These are phyloP conservation scores for Drosophila albomicans DNA, from an alignment of 1,140 invertebrate genomes.

Conservation along the genomic window DNA sequence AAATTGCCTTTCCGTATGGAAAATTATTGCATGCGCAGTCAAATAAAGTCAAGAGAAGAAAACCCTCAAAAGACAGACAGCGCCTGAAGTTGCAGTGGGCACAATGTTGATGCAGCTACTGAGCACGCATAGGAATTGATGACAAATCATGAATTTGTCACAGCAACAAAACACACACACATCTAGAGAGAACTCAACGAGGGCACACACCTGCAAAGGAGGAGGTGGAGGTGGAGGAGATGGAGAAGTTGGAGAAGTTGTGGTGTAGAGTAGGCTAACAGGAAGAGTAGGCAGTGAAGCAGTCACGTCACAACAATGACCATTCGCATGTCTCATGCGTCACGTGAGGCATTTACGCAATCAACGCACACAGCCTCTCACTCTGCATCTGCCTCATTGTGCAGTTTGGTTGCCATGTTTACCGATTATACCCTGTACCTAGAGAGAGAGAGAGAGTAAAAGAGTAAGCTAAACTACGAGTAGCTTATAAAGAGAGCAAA, in stretches of 20 bases:
- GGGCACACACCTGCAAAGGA: conserved; percentile 17
- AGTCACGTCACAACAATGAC: conserved; percentile 35
- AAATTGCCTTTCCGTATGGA: conserved; percentile 73
- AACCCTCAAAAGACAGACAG: neutral
- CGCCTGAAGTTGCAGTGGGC: neutral
- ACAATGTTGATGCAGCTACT: conserved; percentile 10
- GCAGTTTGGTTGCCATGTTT: conserved; percentile 19
- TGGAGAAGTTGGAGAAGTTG: too few species aligned
- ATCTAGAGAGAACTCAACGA: conserved; percentile 2
- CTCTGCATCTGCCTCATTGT: conserved; percentile 9
- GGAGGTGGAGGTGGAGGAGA: neutral
- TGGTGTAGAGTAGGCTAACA: neutral
- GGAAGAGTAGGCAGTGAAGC: conserved; percentile 22
- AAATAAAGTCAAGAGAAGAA: conserved; percentile 33
- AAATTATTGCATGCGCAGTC: conserved; percentile 67
- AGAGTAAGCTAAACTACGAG: neutral
- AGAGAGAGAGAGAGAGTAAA: too few species aligned
- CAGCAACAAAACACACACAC: conserved; percentile 39
- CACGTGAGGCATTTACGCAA: conserved; percentile 55
- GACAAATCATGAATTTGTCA: conserved; percentile 77
- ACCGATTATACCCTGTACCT: conserved; percentile 19
- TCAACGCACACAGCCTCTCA: conserved; percentile 20
- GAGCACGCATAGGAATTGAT: conserved; percentile 58
- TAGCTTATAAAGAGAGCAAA: neutral
- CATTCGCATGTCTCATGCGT: conserved; percentile 45